Base-by-base conservation (phyloP, 2,113 vertebrate species). In the Heloderma charlesbogerti region DNA sequence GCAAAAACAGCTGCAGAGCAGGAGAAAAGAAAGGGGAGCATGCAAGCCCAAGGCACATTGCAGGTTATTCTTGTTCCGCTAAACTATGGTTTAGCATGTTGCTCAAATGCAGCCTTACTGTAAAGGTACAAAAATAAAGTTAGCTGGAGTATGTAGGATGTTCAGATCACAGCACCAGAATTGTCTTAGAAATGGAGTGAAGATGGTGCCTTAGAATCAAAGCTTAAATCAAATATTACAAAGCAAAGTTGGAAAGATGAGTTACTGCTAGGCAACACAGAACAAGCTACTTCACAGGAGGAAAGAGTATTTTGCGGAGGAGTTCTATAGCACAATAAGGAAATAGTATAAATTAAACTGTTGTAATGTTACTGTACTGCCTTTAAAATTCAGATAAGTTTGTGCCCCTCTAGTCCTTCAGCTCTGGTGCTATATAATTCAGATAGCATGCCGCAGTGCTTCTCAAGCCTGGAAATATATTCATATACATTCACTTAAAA, bases 181-280 rank as follows among this genome's bases (percentile, higher is more conserved):
- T 45, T 43, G 20, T 66, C 79, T 74, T 43, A 34, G 43, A 90
- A 67, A 85, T 51, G 31, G 48, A 69, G 12, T 9, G 31, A 6
- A 8, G 92, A 72, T 16, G 31, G 69, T 12, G 6, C 54, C 13
- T 37, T 10, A 1, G 43, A 78, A 80, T n/a, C 0, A 77, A 0
- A 86, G 34, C 89, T 60, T 20, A 25, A 91, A 51, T 2, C 51
- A 31, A 48, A 82, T 87, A 3, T 43, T 31, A 34, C n/a, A 66
- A 29, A 57, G 22, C 5, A 63, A 1, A 3, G 12, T 6, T 7
- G 7, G 1, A 67, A 12, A 34, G 75, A 74, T 22, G 0, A 79
- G 51, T 81, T 31, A 57, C 1, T 66, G 6, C 66, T 86, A 15
- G 37, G 69, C 27, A 78, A 83, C 54, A 0, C 1, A 16, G 29